These are phyloP conservation scores for Hydrocynus forskahlii DNA, from an alignment of 2,797 vertebrate species.

Conservation along the genomic window DNA sequence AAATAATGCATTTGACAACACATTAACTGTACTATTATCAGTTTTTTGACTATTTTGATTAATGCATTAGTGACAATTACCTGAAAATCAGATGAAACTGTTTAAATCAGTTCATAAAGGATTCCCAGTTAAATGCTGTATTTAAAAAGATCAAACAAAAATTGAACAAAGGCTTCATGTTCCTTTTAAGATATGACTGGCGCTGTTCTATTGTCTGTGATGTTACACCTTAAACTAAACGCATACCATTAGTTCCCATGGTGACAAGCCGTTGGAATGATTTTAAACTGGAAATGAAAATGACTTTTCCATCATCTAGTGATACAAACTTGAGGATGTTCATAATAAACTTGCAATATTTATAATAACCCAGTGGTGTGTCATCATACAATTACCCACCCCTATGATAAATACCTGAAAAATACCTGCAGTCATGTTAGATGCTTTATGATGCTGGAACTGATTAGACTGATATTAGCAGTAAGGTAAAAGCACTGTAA, in stretches of 20 bases:
- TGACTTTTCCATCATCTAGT: not conserved
- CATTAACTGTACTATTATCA: not conserved
- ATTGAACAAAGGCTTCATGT: not conserved
- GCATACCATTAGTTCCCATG: constrained; percentile 34
- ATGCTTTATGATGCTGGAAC: not conserved
- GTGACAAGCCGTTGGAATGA: constrained; percentile 6
- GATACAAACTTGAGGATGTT: not conserved
- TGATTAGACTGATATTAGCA: constrained; percentile 22
- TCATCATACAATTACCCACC: not conserved
- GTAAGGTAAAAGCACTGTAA: constrained; percentile 5
- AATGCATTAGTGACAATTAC: not conserved
- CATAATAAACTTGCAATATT: not conserved
- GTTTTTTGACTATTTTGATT: not conserved
- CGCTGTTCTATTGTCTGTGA: constrained; percentile 7
- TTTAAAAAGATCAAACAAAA: not conserved
- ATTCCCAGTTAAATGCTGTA: not conserved
- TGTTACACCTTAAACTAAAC: constrained; percentile 22
- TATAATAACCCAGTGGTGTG: not conserved
- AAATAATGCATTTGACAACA: not conserved
- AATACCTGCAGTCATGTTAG: not conserved
- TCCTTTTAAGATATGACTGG: not conserved
- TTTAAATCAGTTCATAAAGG: constrained; percentile 4
- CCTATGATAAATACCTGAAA: not conserved
- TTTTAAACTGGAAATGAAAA: not conserved
- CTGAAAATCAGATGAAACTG: not conserved